Base-by-base conservation (phyloP, 2,113 vertebrate genomes). In the Platichthys stellatus region DNA sequence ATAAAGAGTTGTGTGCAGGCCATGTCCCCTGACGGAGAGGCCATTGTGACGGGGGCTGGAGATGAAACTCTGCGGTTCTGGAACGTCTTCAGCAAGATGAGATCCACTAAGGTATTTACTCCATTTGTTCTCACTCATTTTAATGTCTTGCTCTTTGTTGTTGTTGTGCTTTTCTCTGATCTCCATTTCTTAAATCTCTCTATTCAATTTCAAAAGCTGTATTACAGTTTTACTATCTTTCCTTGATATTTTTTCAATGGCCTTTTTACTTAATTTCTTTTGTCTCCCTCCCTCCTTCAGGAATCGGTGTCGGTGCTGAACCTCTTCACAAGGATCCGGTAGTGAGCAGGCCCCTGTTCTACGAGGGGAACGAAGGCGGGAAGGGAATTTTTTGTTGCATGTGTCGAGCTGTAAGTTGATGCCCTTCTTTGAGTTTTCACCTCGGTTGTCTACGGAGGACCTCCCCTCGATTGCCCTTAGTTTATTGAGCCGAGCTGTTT, bases 1-100 rank as follows among this genome's bases (percentile, higher is more conserved):
- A 80, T 70, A 4, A 12, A 51, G 23, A 28, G 2, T 72, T 73
- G 0, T 63, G 14, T 80, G 0, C 72, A 99, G 98, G 98, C 98
- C 4, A 98, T 99, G 97, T 99, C 98, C 35, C 98, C 98, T 4
- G 98, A 99, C 0, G 98, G 98, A n/a, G 98, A 99, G 88, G 98
- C 98, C 82, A 99, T 99, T 0, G 98, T 99, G 49, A 99, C 98
- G 0, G 98, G 98, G 56, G 98, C 98, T 3, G 98, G 98, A 57
- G 98, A 99, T 0, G 98, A 99, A 84, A 99, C 98, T 0, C 91
- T 99, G 78, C 91, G 98, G 43, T 99, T 99, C 92, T 99, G 98
- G 98, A 99, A 99, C 0, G 97, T 99, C 86, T 99, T 99, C 84
- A 99, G 98, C 90, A 99, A 99, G 92, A 99, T 97, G 24, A 96